Evolutionary conservation across 2,888 invertebrate genomes (phyloP).

Genomic region (Plebejus anna): DNA sequence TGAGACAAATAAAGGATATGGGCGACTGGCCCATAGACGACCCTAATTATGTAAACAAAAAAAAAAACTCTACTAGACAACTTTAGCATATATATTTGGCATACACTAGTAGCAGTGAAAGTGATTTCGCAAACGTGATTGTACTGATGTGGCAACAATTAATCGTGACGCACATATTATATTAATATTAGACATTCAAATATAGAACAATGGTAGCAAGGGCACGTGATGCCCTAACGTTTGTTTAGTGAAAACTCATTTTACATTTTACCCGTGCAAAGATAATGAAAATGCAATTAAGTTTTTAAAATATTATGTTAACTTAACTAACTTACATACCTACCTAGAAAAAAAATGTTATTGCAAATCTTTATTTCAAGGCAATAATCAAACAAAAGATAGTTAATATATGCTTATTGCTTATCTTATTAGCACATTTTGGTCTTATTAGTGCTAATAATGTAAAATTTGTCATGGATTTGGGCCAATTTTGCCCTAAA

Average conservation of each 20-base stretch:
- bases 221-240: not conserved
- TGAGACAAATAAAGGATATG: no score
- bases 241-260: not conserved
- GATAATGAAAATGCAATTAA: not conserved
- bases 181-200: conserved; percentile 26
- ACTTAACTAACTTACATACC: no score
- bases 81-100: not conserved
- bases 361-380: no score
- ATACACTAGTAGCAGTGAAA: conserved; percentile 52
- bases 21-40: no score
- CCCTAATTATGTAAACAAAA: no score
- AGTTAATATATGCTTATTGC: no score
- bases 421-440: no score
- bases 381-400: no score
- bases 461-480: not conserved
- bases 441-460: not conserved
- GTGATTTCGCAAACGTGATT: conserved; percentile 64
- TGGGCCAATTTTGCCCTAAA: not conserved
- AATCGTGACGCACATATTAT: conserved; percentile 34
- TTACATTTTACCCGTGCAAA: conserved; percentile 1
- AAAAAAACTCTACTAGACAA: not conserved
- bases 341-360: no score
- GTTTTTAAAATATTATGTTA: not conserved
- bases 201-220: conserved; percentile 22
- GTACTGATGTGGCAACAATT: conserved; percentile 45